phyloP scores from a whole-genome alignment of 2,888 invertebrate genomes.

The Ornithoptera priamus region DNA sequence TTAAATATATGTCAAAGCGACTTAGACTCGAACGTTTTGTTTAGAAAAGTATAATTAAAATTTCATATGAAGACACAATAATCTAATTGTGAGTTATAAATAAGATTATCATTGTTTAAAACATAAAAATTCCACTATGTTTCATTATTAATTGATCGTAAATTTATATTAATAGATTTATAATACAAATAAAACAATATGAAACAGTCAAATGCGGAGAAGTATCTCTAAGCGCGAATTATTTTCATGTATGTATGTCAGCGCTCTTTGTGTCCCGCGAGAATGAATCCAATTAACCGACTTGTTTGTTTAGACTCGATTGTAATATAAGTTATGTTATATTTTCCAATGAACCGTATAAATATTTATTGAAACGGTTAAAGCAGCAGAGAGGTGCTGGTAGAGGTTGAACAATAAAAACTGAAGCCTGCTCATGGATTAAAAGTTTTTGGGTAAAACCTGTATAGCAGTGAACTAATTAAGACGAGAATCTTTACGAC shows the following conservation, averaged over 20 bases:
- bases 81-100: too few species aligned
- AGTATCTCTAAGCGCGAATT: conserved; percentile 10
- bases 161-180: neutral
- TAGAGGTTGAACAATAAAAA: too few species aligned
- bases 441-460: too few species aligned
- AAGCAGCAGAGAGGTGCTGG: neutral
- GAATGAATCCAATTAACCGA: conserved; percentile 19
- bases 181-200: neutral
- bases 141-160: neutral
- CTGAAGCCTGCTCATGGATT: too few species aligned
- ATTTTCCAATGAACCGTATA: neutral
- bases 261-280: conserved; percentile 19
- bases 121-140: too few species aligned
- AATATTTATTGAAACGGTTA: neutral
- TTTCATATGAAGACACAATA: too few species aligned
- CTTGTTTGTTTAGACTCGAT: conserved; percentile 1
- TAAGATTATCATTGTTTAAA: too few species aligned
- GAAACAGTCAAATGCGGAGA: neutral
- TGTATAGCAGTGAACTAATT: too few species aligned
- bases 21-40: too few species aligned
- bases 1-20: too few species aligned
- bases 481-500: too few species aligned
- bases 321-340: neutral
- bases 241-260: conserved; percentile 19
- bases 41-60: too few species aligned